A percentile compares a stretch with the other conserved stretches of the same genome.
phyloP scores from a whole-genome alignment of 1,140 invertebrate genomes.

The Eumeta japonica region DNA sequence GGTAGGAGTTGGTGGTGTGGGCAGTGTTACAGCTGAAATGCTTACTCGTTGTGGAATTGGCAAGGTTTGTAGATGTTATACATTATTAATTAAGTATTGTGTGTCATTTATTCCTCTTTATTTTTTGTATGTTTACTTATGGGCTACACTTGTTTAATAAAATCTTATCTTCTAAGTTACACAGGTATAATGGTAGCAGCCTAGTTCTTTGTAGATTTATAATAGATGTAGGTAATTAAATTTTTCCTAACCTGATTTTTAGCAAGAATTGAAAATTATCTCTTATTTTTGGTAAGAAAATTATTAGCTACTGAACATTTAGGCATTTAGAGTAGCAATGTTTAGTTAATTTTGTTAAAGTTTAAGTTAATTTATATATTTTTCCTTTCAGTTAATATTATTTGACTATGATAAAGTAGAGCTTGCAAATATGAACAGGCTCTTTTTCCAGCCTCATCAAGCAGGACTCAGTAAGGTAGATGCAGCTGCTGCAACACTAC shows the following conservation, averaged over 20 bases:
- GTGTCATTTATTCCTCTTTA: background rate
- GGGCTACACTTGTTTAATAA: too few species aligned
- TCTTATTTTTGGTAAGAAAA: too few species aligned
- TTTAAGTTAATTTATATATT: too few species aligned
- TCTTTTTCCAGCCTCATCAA: slow-evolving; percentile 99
- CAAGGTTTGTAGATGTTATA: slow-evolving; percentile 64
- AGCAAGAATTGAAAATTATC: too few species aligned
- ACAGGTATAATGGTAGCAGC: too few species aligned
- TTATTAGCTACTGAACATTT: too few species aligned
- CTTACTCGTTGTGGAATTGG: slow-evolving; percentile 96
- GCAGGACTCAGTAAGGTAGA: slow-evolving; percentile 95
- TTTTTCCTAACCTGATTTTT: too few species aligned
- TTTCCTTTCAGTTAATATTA: slow-evolving; percentile 72
- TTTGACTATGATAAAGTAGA: slow-evolving; percentile 99
- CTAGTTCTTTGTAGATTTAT: too few species aligned
- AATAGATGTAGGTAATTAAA: too few species aligned
- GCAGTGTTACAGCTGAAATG: slow-evolving; percentile 99
- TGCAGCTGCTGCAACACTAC: slow-evolving; percentile 86
- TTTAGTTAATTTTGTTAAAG: too few species aligned
- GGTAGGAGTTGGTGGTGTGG: slow-evolving; percentile 98
- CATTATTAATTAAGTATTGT: background rate
- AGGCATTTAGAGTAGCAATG: too few species aligned
- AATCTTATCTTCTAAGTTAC: too few species aligned
- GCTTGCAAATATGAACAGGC: slow-evolving; percentile 97
- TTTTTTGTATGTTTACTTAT: background rate